Percentiles rank a stretch among this genome's conserved stretches.
Evolutionary conservation across 1,140 invertebrate species (phyloP).

Genomic region (Lepidostoma basale): DNA sequence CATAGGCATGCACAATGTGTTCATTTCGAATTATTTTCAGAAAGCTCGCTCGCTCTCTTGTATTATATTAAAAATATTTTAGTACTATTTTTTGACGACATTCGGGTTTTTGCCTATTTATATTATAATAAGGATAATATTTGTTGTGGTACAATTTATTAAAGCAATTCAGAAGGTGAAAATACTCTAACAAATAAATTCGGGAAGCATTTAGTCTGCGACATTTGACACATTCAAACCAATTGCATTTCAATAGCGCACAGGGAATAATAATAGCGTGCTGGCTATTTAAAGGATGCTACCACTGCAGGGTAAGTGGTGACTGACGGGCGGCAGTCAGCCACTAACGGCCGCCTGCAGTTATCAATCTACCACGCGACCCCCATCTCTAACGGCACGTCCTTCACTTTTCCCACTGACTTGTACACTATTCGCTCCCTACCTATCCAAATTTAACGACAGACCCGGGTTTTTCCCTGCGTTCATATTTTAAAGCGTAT

Average conservation of each 20-base stretch:
- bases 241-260: not conserved
- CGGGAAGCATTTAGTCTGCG: not conserved
- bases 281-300: not conserved
- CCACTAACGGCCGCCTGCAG: constrained; percentile 1
- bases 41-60: too few relatives aligned
- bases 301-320: not conserved
- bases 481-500: not conserved
- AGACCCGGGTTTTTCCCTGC: not conserved
- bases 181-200: not conserved
- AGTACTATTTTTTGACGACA: too few relatives aligned
- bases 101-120: too few relatives aligned
- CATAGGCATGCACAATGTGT: too few relatives aligned
- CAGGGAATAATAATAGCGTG: too few relatives aligned
- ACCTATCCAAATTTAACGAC: too few relatives aligned
- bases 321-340: not conserved
- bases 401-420: not conserved
- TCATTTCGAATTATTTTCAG: too few relatives aligned
- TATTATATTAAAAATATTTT: too few relatives aligned
- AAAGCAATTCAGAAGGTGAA: not conserved
- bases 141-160: not conserved
- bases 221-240: not conserved
- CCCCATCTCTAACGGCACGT: constrained; percentile 3
- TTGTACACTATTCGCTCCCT: not conserved
- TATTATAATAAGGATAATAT: not conserved
- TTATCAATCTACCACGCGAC: constrained; percentile 8